Evolutionary conservation across 2,113 vertebrate species (phyloP).

Genomic region (Xyrauchen texanus): DNA sequence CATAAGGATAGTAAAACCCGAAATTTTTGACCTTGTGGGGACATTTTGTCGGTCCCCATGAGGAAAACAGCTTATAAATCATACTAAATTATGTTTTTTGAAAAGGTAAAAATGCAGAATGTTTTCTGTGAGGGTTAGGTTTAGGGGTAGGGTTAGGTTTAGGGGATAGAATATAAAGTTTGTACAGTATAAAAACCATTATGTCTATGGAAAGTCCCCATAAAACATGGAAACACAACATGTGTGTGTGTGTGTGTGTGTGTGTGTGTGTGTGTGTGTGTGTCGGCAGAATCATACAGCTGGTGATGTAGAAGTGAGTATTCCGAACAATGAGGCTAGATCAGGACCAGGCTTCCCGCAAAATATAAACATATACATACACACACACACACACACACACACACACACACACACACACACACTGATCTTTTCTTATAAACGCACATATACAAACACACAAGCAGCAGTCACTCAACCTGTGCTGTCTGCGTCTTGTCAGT

Average conservation of each 20-base stretch:
- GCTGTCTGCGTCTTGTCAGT: conserved; percentile 73
- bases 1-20: no score
- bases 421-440: conserved; percentile 37
- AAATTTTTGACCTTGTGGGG: no score
- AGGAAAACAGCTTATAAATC: no score
- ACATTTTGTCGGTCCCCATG: no score
- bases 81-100: no score
- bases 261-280: neutral
- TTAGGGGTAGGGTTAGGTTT: no score
- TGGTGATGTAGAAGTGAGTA: conserved; percentile 55
- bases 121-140: no score
- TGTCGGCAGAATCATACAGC: conserved; percentile 21
- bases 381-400: conserved; percentile 18
- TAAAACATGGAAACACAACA: no score
- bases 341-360: conserved; percentile 36
- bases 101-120: no score
- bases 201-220: no score
- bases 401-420: conserved; percentile 5
- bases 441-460: conserved; percentile 47
- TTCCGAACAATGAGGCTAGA: conserved; percentile 54
- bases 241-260: conserved; percentile 9
- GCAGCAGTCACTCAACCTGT: conserved; percentile 71
- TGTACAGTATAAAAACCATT: no score
- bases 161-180: no score
- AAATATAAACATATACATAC: neutral